Conservation (phyloP, 2,797 vertebrate genomes). For the Gastrophryne carolinensis region DNA sequence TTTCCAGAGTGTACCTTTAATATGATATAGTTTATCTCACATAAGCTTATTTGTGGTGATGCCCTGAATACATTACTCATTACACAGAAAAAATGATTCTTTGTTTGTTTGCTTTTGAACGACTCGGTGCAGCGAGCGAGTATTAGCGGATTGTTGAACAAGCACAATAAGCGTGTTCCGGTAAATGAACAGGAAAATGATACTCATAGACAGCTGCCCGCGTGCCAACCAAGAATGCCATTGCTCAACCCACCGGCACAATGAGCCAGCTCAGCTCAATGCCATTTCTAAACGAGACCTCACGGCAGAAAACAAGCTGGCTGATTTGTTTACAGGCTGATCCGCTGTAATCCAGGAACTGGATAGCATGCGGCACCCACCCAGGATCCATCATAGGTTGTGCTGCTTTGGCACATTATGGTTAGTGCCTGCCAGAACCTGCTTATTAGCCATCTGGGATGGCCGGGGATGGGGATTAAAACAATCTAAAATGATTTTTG, state of each 20-base stretch:
- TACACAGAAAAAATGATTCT: neutral
- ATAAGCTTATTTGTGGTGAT: too few relatives aligned
- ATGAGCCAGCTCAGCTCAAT: neutral
- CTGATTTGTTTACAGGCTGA: neutral
- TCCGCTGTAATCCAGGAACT: neutral
- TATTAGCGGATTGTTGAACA: neutral
- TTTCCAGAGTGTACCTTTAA: too few relatives aligned
- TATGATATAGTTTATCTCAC: too few relatives aligned
- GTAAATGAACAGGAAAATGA: neutral
- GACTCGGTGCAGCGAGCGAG: neutral
- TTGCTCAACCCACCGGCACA: neutral
- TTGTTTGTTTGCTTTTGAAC: slow-evolving; percentile 6
- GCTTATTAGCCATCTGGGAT: too few relatives aligned
- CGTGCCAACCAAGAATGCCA: neutral
- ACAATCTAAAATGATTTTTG: too few relatives aligned
- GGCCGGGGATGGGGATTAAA: too few relatives aligned
- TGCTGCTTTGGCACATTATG: neutral
- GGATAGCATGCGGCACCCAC: neutral
- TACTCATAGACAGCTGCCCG: neutral
- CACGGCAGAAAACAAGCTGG: neutral
- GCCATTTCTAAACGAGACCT: neutral
- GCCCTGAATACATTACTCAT: too few relatives aligned
- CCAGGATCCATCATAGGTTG: neutral
- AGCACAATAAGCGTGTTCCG: neutral
- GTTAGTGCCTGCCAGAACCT: neutral